These are phyloP conservation scores for Leptopilina syphax DNA, from an alignment of 2,888 invertebrate genomes.

Conservation along the genomic window DNA sequence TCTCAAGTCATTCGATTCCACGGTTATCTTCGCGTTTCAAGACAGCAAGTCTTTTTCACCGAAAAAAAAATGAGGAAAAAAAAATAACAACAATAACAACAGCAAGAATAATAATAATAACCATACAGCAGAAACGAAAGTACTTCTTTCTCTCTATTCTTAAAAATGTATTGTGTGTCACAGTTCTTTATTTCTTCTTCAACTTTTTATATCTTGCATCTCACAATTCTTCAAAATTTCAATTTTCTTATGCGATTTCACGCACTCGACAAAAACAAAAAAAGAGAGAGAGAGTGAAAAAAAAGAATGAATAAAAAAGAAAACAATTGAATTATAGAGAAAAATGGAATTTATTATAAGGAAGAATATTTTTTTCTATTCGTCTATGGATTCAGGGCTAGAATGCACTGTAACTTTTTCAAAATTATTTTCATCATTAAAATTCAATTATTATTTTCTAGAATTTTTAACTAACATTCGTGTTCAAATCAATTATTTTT, in stretches of 20 bases:
- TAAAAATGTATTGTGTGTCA: constrained; percentile 24
- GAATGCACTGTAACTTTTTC: no score
- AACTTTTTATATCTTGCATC: not conserved
- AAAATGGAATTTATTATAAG: no score
- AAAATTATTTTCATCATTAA: no score
- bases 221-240: not conserved
- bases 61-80: not conserved
- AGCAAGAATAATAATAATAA: not conserved
- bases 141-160: constrained; percentile 17
- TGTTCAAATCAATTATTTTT: no score
- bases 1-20: constrained; percentile 21
- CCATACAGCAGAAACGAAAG: not conserved
- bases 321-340: no score
- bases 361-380: no score
- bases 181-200: not conserved
- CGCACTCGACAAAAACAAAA: no score
- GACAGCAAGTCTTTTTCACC: not conserved
- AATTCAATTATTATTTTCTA: no score
- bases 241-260: not conserved
- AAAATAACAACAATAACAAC: not conserved
- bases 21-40: constrained; percentile 28
- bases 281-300: no score
- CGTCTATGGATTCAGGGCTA: no score
- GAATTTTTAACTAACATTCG: not conserved
- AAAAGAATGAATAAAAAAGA: no score